These are phyloP conservation scores for Rhagonycha fulva DNA, from an alignment of 2,888 invertebrate genomes.

Conservation along the genomic window DNA sequence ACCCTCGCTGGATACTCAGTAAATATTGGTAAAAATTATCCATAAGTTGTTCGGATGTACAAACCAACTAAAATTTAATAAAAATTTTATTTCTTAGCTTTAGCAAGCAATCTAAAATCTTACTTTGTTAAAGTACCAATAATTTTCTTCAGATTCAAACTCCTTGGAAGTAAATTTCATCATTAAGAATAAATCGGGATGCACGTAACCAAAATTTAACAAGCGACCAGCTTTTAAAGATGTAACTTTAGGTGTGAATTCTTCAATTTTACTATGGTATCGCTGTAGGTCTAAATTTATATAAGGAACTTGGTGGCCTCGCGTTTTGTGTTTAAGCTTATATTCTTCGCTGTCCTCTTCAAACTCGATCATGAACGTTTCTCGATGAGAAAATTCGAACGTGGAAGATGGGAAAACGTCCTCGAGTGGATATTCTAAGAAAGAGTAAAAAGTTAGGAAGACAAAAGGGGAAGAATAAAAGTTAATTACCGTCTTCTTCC, in stretches of 20 bases:
- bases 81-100: not conserved
- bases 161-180: not conserved
- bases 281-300: not conserved
- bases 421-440: not conserved
- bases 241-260: not conserved
- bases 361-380: not conserved
- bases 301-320: not conserved
- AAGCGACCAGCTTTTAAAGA: not conserved
- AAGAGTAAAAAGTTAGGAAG: not conserved
- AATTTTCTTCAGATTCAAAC: not conserved
- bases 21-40: constrained; percentile 40
- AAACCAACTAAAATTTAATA: constrained; percentile 37
- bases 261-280: not conserved
- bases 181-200: not conserved
- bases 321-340: not conserved
- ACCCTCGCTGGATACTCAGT: not conserved
- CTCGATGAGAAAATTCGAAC: not conserved
- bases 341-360: not conserved
- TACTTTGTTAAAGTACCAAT: constrained; percentile 39
- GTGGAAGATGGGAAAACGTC: not conserved
- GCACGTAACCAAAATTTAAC: not conserved
- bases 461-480: not conserved
- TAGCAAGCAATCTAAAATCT: not conserved
- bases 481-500: not conserved
- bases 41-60: constrained; percentile 36